These are phyloP conservation scores for Crepidodera aurea DNA, from an alignment of 2,888 invertebrate genomes.

Conservation along the genomic window DNA sequence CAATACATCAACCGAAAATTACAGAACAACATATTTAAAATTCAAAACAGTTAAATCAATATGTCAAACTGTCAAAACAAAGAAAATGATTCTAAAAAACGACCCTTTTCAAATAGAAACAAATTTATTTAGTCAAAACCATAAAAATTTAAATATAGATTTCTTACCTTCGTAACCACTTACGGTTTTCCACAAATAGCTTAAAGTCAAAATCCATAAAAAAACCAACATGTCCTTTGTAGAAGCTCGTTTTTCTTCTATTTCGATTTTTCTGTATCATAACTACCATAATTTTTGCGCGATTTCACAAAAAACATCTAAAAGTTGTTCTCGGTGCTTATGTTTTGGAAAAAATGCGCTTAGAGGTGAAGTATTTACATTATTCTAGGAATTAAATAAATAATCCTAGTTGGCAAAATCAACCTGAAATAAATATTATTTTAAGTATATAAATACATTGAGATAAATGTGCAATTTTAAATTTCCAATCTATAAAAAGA, in stretches of 20 bases:
- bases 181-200: slow-evolving; percentile 38
- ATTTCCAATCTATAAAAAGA: too few species aligned
- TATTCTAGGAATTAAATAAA: neutral
- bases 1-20: too few species aligned
- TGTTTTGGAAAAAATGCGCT: neutral
- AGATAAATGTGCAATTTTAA: neutral
- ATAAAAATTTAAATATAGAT: neutral
- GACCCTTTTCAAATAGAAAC: neutral
- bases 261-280: slow-evolving; percentile 46
- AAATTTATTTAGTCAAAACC: neutral
- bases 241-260: slow-evolving; percentile 38
- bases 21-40: neutral
- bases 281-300: slow-evolving; percentile 42
- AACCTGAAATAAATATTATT: slow-evolving; percentile 10
- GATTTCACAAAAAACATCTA: slow-evolving; percentile 27
- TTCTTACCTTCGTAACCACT: slow-evolving; percentile 48
- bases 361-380: neutral
- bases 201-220: slow-evolving; percentile 42
- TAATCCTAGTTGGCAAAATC: neutral
- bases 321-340: neutral
- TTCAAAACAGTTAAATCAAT: neutral
- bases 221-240: slow-evolving; percentile 44
- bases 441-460: neutral
- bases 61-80: neutral
- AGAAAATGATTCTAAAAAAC: neutral